Evolutionary conservation across 2,888 invertebrate species (phyloP).

Genomic region (Tenthredo amoena): DNA sequence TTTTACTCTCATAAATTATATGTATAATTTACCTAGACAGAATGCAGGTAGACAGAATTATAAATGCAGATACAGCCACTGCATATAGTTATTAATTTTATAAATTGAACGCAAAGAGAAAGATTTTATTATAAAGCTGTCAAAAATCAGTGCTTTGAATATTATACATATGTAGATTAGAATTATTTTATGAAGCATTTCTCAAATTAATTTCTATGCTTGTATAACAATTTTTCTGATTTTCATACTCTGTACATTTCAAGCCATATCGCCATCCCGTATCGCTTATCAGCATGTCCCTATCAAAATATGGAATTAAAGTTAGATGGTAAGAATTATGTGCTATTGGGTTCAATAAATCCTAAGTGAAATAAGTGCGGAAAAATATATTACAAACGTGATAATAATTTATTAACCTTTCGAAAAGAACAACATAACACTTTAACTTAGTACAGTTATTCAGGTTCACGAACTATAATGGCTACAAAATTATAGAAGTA

Average conservation of each 20-base stretch:
- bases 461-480: too few species aligned
- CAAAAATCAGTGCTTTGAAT: conserved; percentile 7
- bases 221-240: conserved; percentile 15
- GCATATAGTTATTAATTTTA: conserved; percentile 30
- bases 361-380: conserved; percentile 7
- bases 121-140: conserved; percentile 35
- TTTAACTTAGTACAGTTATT: not conserved
- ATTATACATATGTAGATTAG: conserved; percentile 33
- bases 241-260: conserved; percentile 9
- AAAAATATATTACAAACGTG: conserved; percentile 19
- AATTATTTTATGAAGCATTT: conserved; percentile 10
- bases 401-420: conserved; percentile 11
- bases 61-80: not conserved
- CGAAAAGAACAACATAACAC: not conserved
- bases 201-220: conserved; percentile 21
- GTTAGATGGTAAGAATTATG: conserved; percentile 5
- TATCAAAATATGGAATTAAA: conserved; percentile 18
- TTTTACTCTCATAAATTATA: conserved; percentile 22
- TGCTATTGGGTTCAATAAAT: conserved; percentile 30
- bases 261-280: conserved; percentile 8
- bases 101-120: conserved; percentile 6
- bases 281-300: not conserved
- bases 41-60: conserved; percentile 6
- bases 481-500: not conserved
- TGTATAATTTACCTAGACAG: conserved; percentile 37